Evolutionary conservation across 2,888 invertebrate species (phyloP), one percentile per base, ranked within the genome.

Genomic region (Exocentrus adspersus): DNA sequence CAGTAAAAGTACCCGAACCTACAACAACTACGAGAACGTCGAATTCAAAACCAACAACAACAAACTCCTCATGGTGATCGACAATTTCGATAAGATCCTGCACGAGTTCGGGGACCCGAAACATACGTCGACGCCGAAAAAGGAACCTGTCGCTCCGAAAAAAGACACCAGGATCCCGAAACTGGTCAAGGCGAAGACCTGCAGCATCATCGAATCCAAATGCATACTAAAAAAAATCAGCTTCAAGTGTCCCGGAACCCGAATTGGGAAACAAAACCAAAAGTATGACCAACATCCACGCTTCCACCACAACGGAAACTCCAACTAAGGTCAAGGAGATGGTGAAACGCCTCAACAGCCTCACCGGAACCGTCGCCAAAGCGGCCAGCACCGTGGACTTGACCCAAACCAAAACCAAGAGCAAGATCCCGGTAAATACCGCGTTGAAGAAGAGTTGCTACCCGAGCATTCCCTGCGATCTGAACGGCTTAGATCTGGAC

Each of bases 181-280:
- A 79, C 80, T 90, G 71, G 87, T 89, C 74, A 90, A 90, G 78
- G 88, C 90, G 0, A 89, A 89, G 77, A 90, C 90, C 71, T 89
- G 89, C 78, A 88, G 88, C 75, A 89, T 89, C 63, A 89, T 89
- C 57, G 89, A 89, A 79, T 89, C 89, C 0, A 86, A 88, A 65
- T 90, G 90, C 77, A 87, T 90, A 71, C 80, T 89, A 53, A 88
- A 89, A 77, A 88, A 88, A 77, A 37, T 5, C n/a, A 37, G 12
- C 12, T 37, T 9, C n/a, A 46, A 43, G 19, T 51, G 30, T 1
- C 12, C 56, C 42, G 57, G 61, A 17, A 1, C 7, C 42, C 37
- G 56, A 69, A 24, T 21, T 65, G 43, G 51, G 59, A 57, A 61
- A 60, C 20, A 74, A 77, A 59, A 78, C 79, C 2, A 78, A 77